These are phyloP conservation scores for Euplexia lucipara DNA, from an alignment of 2,888 invertebrate genomes.

Conservation along the genomic window DNA sequence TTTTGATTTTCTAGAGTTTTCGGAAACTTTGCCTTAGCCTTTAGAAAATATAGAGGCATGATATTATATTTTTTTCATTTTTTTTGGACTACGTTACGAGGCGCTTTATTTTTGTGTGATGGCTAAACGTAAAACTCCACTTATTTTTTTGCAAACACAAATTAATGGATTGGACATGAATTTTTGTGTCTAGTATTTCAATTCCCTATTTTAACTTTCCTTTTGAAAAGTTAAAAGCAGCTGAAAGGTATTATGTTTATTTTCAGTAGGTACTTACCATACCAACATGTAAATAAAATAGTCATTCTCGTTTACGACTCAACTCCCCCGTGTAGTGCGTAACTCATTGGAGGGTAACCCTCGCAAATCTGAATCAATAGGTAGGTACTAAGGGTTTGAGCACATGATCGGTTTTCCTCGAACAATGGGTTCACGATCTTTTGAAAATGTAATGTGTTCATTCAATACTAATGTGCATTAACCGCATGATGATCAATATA, in stretches of 20 bases:
- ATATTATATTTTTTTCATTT: background rate
- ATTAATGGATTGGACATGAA: no score
- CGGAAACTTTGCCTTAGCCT: background rate
- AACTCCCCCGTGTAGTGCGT: slow-evolving; percentile 55
- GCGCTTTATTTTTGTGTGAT: no score
- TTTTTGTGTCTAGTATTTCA: no score
- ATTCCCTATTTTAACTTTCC: no score
- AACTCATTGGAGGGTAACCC: slow-evolving; percentile 58
- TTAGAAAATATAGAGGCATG: no score
- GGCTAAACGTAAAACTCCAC: no score
- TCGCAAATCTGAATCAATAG: slow-evolving; percentile 53
- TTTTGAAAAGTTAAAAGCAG: no score
- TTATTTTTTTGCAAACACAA: no score
- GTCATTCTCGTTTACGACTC: slow-evolving; percentile 51
- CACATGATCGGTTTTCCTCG: slow-evolving; percentile 53
- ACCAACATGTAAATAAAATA: slow-evolving; percentile 48
- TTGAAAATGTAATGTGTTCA: slow-evolving; percentile 45
- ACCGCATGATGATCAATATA: slow-evolving; percentile 11
- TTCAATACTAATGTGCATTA: slow-evolving; percentile 38
- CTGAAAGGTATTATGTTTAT: no score
- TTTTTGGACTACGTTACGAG: no score
- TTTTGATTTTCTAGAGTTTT: background rate
- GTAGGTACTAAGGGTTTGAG: slow-evolving; percentile 49
- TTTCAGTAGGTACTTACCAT: slow-evolving; percentile 36
- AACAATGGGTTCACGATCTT: slow-evolving; percentile 51